Percentiles rank a stretch among this genome's conserved stretches.
Evolutionary conservation across 2,797 vertebrate species (phyloP).

Genomic region (Helostoma temminkii): DNA sequence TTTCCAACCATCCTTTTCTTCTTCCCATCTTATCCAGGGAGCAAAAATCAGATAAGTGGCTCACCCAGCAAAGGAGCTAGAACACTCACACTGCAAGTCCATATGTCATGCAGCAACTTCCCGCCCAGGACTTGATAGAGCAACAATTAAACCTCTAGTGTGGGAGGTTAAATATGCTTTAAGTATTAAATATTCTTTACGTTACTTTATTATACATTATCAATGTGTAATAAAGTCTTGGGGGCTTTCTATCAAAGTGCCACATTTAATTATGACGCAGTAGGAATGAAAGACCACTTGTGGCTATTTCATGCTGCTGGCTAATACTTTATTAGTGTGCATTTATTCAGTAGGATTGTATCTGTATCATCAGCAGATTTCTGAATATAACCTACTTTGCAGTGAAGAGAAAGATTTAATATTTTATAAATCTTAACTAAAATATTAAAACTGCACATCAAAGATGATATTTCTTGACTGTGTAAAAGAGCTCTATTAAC

Average conservation of each 20-base stretch:
- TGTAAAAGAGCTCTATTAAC: conserved; percentile 1
- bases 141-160: conserved; percentile 56
- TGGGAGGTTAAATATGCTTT: conserved; percentile 55
- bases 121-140: conserved; percentile 38
- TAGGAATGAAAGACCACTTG: conserved; percentile 25
- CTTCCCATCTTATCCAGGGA: conserved; percentile 66
- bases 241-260: conserved; percentile 34
- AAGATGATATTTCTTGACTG: conserved; percentile 13
- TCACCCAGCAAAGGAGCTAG: conserved; percentile 54
- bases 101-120: conserved; percentile 58
- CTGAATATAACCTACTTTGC: conserved; percentile 33
- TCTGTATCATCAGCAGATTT: conserved; percentile 47
- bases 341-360: conserved; percentile 28
- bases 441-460: conserved; percentile 52
- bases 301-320: conserved; percentile 22
- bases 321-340: conserved; percentile 24
- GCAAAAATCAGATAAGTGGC: conserved; percentile 73
- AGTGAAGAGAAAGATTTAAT: conserved; percentile 34
- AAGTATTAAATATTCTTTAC: conserved; percentile 50
- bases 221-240: conserved; percentile 33
- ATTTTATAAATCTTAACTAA: conserved; percentile 45
- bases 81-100: conserved; percentile 50
- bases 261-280: conserved; percentile 39
- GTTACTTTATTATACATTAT: no score
- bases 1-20: conserved; percentile 52